Evolutionary conservation across 2,113 vertebrate species (phyloP), one percentile per base, ranked within the genome.

Genomic region (Oxyruncus cristatus): DNA sequence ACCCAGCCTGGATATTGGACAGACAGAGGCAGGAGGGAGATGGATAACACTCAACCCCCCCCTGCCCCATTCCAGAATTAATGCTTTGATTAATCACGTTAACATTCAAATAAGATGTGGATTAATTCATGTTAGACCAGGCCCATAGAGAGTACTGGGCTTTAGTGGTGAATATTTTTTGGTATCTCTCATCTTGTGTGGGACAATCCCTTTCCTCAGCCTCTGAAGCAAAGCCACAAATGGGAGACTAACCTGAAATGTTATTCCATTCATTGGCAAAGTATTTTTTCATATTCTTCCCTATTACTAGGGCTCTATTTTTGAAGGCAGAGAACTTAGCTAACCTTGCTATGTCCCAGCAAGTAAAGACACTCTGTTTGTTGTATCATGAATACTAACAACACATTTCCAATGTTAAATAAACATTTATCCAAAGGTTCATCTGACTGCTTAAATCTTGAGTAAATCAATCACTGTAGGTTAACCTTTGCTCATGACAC

Each of bases 341-440:
- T 67, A 83, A 78, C 68, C 32, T 91, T 72, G 14, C 78, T 32
- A 10, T 72, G 68, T 93, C 82, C 46, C 65, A 78, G 73, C 52
- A 96, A 85, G 47, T 50, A 91, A 39, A 90, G 72, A 68, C 26
- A 74, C 44, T 75, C 66, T 89, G 58, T 91, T 97, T 96, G 88
- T 78, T 93, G 89, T 84, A 75, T 88, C 61, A 75, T 88, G 78
- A 81, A 93, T 93, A 95, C 5, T 49, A 92, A 56, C 82, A 92
- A 88, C 87, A 82, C 58, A 39, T 93, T 95, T 95, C 71, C 63
- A 49, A 41, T 56, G 56, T 88, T 96, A 93, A 93, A 75, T 74
- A 95, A 97, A 95, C 88, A 62, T 95, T 97, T 96, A 90, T 94
- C 75, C 73, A 91, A 68, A 87, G 52, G 61, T 95, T 93, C 76